These are phyloP conservation scores for Erebia aethiops DNA, from an alignment of 2,888 invertebrate species.

Conservation along the genomic window DNA sequence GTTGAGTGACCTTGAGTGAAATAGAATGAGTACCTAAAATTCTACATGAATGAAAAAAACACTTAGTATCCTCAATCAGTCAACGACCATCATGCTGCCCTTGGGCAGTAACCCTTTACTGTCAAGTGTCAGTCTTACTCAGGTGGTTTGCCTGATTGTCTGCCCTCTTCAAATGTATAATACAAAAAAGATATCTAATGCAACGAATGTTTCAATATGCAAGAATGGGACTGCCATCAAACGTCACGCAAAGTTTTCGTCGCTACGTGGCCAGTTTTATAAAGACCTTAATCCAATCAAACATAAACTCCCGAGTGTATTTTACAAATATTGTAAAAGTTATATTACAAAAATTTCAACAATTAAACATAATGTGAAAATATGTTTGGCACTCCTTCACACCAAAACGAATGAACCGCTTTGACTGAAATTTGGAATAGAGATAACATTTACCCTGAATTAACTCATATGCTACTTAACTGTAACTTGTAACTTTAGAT, in stretches of 20 bases:
- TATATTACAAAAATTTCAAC: too few relatives aligned
- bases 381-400: too few relatives aligned
- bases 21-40: too few relatives aligned
- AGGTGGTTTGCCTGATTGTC: constrained; percentile 12
- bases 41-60: too few relatives aligned
- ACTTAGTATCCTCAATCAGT: background rate
- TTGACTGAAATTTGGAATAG: too few relatives aligned
- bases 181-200: constrained; percentile 19
- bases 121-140: constrained; percentile 13
- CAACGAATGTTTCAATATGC: constrained; percentile 14
- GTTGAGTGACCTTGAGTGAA: too few relatives aligned
- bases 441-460: background rate
- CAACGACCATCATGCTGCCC: constrained; percentile 3
- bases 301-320: background rate
- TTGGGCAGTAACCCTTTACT: constrained; percentile 7
- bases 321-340: background rate
- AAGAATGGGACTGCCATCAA: constrained; percentile 45
- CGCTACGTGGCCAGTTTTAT: constrained; percentile 14
- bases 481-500: too few relatives aligned
- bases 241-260: constrained; percentile 62
- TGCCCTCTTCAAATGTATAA: constrained; percentile 19
- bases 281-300: constrained; percentile 5
- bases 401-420: too few relatives aligned
- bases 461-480: too few relatives aligned
- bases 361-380: too few relatives aligned